Evolutionary conservation across 1,140 invertebrate species (phyloP).

Genomic region (Semibalanus balanoides): DNA sequence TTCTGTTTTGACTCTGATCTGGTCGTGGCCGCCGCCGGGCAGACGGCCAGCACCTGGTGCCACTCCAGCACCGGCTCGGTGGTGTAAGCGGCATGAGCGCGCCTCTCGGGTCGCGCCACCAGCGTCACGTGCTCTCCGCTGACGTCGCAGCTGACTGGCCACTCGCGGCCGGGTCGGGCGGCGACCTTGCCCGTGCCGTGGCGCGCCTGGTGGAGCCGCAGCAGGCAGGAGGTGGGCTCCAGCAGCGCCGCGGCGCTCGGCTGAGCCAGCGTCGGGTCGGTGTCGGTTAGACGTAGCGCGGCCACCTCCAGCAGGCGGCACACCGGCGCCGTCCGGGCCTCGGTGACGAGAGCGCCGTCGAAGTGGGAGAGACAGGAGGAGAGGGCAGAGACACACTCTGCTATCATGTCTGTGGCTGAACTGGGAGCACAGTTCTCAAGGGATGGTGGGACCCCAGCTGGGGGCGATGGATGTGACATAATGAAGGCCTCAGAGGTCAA

Average conservation of each 20-base stretch:
- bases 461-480: too few relatives aligned
- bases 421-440: too few relatives aligned
- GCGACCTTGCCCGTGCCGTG: background rate
- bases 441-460: too few relatives aligned
- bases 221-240: background rate
- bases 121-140: background rate
- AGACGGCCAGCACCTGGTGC: background rate
- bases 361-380: background rate
- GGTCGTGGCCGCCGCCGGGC: too few relatives aligned
- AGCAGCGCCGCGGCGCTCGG: background rate
- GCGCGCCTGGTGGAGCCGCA: background rate
- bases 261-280: background rate
- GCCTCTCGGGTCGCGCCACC: background rate
- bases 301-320: background rate
- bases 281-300: too few relatives aligned
- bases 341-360: background rate
- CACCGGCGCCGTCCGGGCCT: background rate
- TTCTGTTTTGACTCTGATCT: too few relatives aligned
- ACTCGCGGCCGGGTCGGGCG: background rate
- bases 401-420: too few relatives aligned
- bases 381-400: background rate
- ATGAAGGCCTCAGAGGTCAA: too few relatives aligned
- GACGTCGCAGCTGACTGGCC: background rate
- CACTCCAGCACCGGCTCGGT: background rate
- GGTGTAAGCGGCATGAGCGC: background rate